These are phyloP conservation scores for Psilopogon haemacephalus DNA, from an alignment of 2,113 vertebrate genomes.

Conservation along the genomic window DNA sequence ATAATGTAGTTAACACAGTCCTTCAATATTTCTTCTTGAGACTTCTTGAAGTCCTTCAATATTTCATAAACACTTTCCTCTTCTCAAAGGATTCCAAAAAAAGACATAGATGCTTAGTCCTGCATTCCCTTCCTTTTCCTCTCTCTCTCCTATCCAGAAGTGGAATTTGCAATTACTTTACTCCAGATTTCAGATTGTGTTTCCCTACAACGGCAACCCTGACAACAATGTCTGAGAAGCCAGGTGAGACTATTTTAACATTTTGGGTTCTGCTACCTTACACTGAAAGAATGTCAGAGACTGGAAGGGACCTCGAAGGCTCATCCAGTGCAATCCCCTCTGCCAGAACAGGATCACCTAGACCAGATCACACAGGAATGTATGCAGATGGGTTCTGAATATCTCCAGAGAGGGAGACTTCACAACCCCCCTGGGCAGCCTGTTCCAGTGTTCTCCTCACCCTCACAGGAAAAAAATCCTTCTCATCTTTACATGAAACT, in stretches of 20 bases:
- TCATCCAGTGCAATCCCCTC: no score
- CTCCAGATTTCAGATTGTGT: background rate
- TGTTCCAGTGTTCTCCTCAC: no score
- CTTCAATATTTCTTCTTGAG: background rate
- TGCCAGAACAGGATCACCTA: no score
- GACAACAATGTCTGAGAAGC: background rate
- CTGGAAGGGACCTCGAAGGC: no score
- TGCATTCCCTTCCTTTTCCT: background rate
- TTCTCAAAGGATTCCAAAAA: background rate
- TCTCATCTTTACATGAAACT: no score
- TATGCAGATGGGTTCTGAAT: no score
- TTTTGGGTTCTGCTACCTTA: background rate
- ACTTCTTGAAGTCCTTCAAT: background rate
- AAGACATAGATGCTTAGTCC: fast-evolving
- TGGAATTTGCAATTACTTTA: background rate
- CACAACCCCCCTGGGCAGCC: no score
- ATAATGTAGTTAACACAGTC: background rate
- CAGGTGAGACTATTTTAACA: background rate
- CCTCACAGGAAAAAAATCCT: no score
- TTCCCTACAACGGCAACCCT: background rate
- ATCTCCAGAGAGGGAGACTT: no score
- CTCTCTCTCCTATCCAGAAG: background rate
- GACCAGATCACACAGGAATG: no score
- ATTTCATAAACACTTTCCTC: background rate
- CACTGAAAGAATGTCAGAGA: background rate